phyloP scores from a whole-genome alignment of 2,797 vertebrate genomes.

The Sebastolobus alascanus region DNA sequence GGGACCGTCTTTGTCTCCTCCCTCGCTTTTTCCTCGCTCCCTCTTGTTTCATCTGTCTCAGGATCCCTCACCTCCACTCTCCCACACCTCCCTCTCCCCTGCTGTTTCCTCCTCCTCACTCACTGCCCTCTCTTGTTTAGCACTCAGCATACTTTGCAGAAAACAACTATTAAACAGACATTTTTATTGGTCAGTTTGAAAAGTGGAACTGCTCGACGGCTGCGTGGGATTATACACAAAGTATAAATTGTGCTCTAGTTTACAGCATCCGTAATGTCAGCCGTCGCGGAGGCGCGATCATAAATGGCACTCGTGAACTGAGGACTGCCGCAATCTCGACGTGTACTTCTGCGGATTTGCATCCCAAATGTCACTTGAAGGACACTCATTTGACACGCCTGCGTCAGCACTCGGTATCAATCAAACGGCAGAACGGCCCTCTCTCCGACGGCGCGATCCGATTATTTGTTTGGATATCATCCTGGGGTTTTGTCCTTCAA shows the following conservation, averaged over 20 bases:
- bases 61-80: constrained; percentile 70
- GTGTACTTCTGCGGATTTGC: constrained; percentile 52
- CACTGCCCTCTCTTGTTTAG: constrained; percentile 45
- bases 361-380: constrained; percentile 66
- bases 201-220: constrained; percentile 52
- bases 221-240: constrained; percentile 55
- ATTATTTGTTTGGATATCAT: constrained; percentile 74
- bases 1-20: constrained; percentile 69
- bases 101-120: constrained; percentile 50
- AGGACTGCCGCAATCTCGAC: constrained; percentile 49
- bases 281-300: constrained; percentile 35
- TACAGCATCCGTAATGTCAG: constrained; percentile 60
- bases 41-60: constrained; percentile 66
- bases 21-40: constrained; percentile 51
- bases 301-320: constrained; percentile 55
- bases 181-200: constrained; percentile 75
- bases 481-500: constrained; percentile 76
- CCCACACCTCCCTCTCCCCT: constrained; percentile 59
- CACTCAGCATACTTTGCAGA: constrained; percentile 57
- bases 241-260: constrained; percentile 68
- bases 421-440: constrained; percentile 52
- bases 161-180: constrained; percentile 67
- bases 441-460: constrained; percentile 48
- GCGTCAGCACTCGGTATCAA: constrained; percentile 56
- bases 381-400: constrained; percentile 53